Evolutionary conservation across 2,797 vertebrate species (phyloP).

Genomic region (Coreius guichenoti): DNA sequence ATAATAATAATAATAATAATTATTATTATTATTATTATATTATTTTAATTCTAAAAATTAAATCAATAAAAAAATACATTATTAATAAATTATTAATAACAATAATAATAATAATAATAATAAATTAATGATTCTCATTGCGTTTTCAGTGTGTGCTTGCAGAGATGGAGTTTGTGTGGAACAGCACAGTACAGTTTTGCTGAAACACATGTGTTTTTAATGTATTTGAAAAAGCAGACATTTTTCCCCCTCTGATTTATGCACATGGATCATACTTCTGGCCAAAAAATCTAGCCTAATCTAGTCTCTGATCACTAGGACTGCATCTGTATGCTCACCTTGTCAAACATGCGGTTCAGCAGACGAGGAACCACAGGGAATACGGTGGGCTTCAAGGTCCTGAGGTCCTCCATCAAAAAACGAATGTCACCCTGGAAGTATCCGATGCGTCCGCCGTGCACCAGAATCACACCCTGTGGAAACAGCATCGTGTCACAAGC

Average conservation of each 20-base stretch:
- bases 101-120: too few relatives aligned
- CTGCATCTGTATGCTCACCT: constrained; percentile 75
- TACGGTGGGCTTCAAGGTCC: constrained; percentile 87
- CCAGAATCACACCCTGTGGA: constrained; percentile 84
- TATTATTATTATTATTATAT: too few relatives aligned
- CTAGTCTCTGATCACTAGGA: background rate
- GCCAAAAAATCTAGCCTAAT: background rate
- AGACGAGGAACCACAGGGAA: constrained; percentile 96
- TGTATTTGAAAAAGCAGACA: background rate
- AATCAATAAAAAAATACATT: too few relatives aligned
- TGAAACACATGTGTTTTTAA: background rate
- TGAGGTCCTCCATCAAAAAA: constrained; percentile 94
- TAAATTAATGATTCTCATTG: too few relatives aligned
- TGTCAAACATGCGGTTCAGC: constrained; percentile 97
- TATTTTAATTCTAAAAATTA: too few relatives aligned
- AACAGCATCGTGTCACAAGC: background rate
- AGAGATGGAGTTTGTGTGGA: too few relatives aligned
- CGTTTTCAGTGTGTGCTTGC: too few relatives aligned
- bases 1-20: too few relatives aligned
- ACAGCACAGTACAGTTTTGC: too few relatives aligned
- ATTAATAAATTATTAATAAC: too few relatives aligned
- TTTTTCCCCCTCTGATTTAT: background rate
- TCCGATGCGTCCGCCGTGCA: constrained; percentile 91
- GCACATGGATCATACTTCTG: background rate
- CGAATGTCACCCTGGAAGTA: constrained; percentile 97